Evolutionary conservation across 2,797 vertebrate species (phyloP), one percentile per base, ranked within the genome.

Genomic region (Anabas testudineus): DNA sequence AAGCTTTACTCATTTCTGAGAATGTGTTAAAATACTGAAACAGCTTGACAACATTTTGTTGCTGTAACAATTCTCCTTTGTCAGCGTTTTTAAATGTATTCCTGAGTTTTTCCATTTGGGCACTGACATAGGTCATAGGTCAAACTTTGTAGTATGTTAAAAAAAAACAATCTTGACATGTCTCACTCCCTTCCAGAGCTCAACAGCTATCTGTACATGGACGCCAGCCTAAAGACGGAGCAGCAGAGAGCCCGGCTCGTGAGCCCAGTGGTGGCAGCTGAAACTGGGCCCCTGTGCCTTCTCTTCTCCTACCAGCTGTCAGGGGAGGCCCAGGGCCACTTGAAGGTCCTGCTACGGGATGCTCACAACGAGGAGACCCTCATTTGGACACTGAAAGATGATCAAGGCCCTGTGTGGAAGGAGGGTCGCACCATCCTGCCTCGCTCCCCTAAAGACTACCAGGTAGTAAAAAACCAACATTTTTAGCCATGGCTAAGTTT

Each of bases 371-470:
- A 97, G 64, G 96, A 95, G 83, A 96, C 96, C 14, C 90, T 94
- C 0, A 91, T 98, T 62, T 99, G 97, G 98, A 93, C 95, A 32
- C 93, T 99, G 64, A 87, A 87, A 0, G 96, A 96, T 42, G 96
- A 97, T 76, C 97, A 97, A 88, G 96, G 95, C 1, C 87, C 92
- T 3, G 88, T 95, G 58, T 99, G 98, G 98, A 96, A 92, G 78
- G 97, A 99, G 82, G 98, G 97, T 0, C 94, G 96, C 22, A 96
- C 97, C 87, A 95, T 97, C 83, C 87, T 99, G 76, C 96, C 97
- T 0, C 95, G 94, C 74, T 98, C 97, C 0, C 96, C 97, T 3
- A 93, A 93, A 91, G 95, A 96, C 67, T 98, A 97, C 80, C 95
- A 95, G 97, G 97, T 98, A 93, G 7, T 1, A 21, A 42, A 59